Evolutionary conservation across 2,797 vertebrate species (phyloP).

Genomic region (Phrynocephalus guinanensis): DNA sequence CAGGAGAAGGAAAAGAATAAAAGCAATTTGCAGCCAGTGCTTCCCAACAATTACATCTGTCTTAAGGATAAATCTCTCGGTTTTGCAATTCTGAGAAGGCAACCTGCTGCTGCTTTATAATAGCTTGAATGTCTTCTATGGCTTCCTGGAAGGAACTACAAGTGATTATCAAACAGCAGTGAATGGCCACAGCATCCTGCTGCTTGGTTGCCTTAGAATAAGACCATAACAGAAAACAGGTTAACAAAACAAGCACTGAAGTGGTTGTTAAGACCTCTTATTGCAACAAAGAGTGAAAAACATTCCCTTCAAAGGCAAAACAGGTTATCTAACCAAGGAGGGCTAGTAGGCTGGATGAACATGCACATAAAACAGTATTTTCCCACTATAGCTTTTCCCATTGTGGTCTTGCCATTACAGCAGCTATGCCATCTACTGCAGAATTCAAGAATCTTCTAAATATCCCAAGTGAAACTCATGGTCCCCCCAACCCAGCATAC

Average conservation of each 20-base stretch:
- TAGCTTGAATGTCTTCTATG: neutral
- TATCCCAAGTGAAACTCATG: no score
- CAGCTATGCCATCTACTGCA: neutral
- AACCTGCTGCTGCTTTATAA: neutral
- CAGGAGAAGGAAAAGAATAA: neutral
- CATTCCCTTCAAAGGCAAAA: neutral
- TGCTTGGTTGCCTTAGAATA: neutral
- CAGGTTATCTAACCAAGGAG: neutral
- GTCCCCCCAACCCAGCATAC: no score
- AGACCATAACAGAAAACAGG: neutral
- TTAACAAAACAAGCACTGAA: neutral
- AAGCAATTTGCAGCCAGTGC: neutral
- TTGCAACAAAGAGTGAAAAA: neutral
- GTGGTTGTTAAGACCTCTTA: no score
- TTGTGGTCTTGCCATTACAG: neutral
- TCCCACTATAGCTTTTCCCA: neutral
- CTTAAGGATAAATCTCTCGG: neutral
- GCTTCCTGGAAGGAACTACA: neutral
- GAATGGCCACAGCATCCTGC: neutral
- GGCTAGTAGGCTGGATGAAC: no score
- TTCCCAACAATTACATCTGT: neutral
- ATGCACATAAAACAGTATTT: neutral
- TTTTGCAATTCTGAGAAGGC: neutral
- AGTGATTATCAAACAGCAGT: neutral
- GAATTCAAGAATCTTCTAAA: neutral